Evolutionary conservation across 2,797 vertebrate genomes (phyloP).

Genomic region (Peromyscus nudipes): DNA sequence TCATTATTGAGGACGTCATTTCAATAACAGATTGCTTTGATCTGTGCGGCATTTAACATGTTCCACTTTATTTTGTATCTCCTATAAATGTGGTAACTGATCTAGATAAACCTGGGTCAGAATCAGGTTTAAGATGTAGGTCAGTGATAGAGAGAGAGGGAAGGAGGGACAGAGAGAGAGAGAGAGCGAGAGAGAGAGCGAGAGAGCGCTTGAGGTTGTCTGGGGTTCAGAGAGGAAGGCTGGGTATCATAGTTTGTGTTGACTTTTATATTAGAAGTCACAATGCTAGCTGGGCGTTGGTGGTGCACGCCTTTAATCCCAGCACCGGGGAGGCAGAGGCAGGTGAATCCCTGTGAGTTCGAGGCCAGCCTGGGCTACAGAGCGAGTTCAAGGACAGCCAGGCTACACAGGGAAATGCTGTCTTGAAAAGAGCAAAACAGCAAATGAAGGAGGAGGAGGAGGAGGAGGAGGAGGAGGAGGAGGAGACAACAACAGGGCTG

Average conservation of each 20-base stretch:
- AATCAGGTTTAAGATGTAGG: not conserved
- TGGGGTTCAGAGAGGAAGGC: accelerated
- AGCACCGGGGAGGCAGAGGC: not conserved
- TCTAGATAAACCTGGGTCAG: not conserved
- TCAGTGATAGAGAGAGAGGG: not conserved
- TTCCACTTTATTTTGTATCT: not conserved
- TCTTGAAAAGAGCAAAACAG: not conserved
- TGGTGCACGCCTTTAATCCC: not conserved
- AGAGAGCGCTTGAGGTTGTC: not conserved
- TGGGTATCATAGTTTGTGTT: not conserved
- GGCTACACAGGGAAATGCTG: not conserved
- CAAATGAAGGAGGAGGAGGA: not conserved
- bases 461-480: too few relatives aligned
- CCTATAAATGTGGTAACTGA: not conserved
- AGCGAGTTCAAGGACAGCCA: not conserved
- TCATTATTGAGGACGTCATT: not conserved
- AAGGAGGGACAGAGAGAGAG: not conserved
- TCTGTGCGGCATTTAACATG: not conserved
- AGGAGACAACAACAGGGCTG: not conserved
- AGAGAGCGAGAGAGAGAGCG: not conserved
- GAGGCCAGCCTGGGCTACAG: not conserved
- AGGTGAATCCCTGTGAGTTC: not conserved
- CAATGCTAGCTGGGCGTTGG: not conserved
- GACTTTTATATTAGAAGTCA: not conserved
- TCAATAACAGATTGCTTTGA: conserved; percentile 7